phyloP scores from a whole-genome alignment of 2,888 invertebrate species.

The Flexamia atlantica region DNA sequence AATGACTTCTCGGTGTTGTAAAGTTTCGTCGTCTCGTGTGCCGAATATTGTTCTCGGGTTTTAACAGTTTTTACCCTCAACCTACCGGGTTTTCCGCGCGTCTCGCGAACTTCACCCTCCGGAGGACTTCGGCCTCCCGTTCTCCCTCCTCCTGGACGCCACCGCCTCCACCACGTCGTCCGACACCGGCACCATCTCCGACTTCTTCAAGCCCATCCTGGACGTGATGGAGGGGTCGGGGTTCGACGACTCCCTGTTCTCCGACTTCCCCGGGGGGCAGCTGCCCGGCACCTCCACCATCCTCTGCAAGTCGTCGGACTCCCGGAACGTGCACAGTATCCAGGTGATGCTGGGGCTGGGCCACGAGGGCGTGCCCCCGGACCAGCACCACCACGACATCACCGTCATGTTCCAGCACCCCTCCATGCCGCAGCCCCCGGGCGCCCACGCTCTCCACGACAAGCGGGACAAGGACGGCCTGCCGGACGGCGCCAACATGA shows the following conservation, averaged over 20 bases:
- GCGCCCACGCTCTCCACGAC: not conserved
- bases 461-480: conserved; percentile 48
- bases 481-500: conserved; percentile 54
- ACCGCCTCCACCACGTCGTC: conserved; percentile 47
- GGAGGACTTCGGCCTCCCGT: not conserved
- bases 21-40: not conserved
- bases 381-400: conserved; percentile 60
- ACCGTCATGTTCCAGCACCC: conserved; percentile 62
- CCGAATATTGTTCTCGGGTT: not conserved
- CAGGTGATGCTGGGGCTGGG: conserved; percentile 84
- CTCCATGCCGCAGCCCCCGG: not conserved
- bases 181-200: conserved; percentile 52
- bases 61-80: not conserved
- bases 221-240: conserved; percentile 67
- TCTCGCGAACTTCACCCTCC: not conserved
- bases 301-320: conserved; percentile 56
- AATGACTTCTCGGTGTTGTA: not conserved
- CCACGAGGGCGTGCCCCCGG: conserved; percentile 70
- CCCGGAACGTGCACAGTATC: conserved; percentile 79
- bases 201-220: conserved; percentile 56
- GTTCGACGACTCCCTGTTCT: conserved; percentile 90
- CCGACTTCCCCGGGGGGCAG: conserved; percentile 78
- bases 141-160: not conserved
- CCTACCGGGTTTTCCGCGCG: not conserved
- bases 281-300: conserved; percentile 46